A percentile compares a stretch with the other conserved stretches of the same genome.
Conservation (phyloP, 2,888 invertebrate genomes). For the Leistus spinibarbis region DNA sequence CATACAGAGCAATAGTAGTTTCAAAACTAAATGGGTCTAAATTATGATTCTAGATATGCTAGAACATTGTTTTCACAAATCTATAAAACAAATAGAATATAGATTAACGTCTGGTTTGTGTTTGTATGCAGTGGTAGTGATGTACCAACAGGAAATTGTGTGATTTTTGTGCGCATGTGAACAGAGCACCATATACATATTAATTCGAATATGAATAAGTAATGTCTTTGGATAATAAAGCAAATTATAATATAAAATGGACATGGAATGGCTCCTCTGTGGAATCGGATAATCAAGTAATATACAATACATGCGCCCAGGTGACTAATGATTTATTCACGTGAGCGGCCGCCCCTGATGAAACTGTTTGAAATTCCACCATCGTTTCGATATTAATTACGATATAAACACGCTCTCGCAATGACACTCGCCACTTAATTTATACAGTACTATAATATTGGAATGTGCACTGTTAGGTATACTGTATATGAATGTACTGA, state of each 20-base stretch:
- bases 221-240: constrained; percentile 32
- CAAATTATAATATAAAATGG: constrained; percentile 32
- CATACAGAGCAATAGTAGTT: too few species aligned
- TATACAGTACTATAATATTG: background rate
- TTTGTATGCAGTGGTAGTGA: background rate
- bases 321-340: constrained; percentile 38
- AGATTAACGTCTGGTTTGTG: background rate
- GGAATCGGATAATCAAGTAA: constrained; percentile 24
- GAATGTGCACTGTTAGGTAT: background rate
- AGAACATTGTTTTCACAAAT: too few species aligned
- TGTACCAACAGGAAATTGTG: constrained; percentile 29
- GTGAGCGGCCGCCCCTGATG: constrained; percentile 30
- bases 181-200: constrained; percentile 28
- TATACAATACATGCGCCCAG: constrained; percentile 17
- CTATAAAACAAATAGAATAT: background rate
- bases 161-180: constrained; percentile 29
- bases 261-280: constrained; percentile 31
- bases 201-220: constrained; percentile 33
- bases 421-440: background rate
- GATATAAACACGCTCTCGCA: constrained; percentile 21
- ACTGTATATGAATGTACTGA: too few species aligned
- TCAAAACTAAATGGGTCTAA: too few species aligned
- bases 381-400: constrained; percentile 35
- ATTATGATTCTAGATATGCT: too few species aligned
- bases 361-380: constrained; percentile 24